Evolutionary conservation across 2,888 invertebrate species (phyloP).

Genomic region (Diaprepes abbreviatus): DNA sequence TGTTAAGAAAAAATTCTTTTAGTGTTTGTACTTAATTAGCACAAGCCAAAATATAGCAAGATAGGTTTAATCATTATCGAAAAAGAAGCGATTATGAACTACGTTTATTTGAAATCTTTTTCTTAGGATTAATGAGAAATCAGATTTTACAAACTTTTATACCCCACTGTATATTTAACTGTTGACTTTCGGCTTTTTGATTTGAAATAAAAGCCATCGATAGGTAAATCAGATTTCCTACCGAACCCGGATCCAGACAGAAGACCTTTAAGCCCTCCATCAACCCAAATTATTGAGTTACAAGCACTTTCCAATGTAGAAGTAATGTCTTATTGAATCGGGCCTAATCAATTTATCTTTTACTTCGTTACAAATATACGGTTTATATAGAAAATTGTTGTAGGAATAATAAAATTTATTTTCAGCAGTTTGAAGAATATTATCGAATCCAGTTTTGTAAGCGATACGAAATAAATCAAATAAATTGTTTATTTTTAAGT

Average conservation of each 20-base stretch:
- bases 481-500: no score
- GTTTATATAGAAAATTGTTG: conserved; percentile 45
- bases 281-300: conserved; percentile 45
- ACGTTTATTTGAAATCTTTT: no score
- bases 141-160: no score
- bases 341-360: conserved; percentile 46
- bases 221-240: conserved; percentile 37
- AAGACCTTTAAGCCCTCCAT: conserved; percentile 39
- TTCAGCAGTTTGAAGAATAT: conserved; percentile 37
- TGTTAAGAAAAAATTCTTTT: no score
- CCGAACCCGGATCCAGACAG: conserved; percentile 29
- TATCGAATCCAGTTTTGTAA: conserved; percentile 35
- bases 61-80: no score
- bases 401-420: conserved; percentile 43
- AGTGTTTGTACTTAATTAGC: no score
- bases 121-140: no score
- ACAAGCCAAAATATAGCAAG: no score
- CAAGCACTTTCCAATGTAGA: conserved; percentile 41
- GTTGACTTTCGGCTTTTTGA: neutral
- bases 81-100: no score
- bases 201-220: conserved; percentile 32
- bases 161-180: no score
- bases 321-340: conserved; percentile 48
- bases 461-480: conserved; percentile 35
- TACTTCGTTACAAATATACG: conserved; percentile 44